Percentiles rank a stretch among this genome's conserved stretches.
Conservation (phyloP, 2,113 vertebrate genomes). For the Chaetura pelagica region DNA sequence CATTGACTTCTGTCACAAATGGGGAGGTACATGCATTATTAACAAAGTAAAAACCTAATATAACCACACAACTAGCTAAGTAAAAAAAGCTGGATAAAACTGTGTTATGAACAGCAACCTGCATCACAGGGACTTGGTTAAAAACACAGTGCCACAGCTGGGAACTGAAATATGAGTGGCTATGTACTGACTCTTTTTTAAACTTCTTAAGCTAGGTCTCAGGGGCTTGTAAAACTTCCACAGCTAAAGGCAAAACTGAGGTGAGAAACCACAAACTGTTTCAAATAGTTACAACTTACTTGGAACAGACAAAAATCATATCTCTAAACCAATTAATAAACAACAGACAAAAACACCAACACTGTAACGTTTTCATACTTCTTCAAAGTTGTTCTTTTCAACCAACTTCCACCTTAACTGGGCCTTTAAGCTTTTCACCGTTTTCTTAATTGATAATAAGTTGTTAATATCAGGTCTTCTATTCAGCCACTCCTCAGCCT, state of each 20-base stretch:
- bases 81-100: background rate
- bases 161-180: background rate
- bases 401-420: slow-evolving; percentile 79
- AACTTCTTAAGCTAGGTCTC: background rate
- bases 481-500: slow-evolving; percentile 72
- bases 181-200: background rate
- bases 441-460: slow-evolving; percentile 79
- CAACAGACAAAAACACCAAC: background rate
- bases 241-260: background rate
- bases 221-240: background rate
- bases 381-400: slow-evolving; percentile 80
- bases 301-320: background rate
- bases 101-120: accelerated
- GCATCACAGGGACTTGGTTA: background rate
- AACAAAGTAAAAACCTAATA: background rate
- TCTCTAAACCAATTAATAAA: background rate
- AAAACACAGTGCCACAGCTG: background rate
- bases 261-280: background rate
- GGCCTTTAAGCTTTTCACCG: slow-evolving; percentile 75
- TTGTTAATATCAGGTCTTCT: slow-evolving; percentile 66
- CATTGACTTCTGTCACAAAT: background rate
- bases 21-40: background rate
- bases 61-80: background rate
- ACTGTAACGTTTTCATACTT: slow-evolving; percentile 57
- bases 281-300: background rate